A percentile compares a stretch with the other conserved stretches of the same genome.
These are phyloP conservation scores for Chrysaora quinquecirrha DNA, from an alignment of 30 jellyfish, hydroid and myxozoan genomes.

Conservation along the genomic window DNA sequence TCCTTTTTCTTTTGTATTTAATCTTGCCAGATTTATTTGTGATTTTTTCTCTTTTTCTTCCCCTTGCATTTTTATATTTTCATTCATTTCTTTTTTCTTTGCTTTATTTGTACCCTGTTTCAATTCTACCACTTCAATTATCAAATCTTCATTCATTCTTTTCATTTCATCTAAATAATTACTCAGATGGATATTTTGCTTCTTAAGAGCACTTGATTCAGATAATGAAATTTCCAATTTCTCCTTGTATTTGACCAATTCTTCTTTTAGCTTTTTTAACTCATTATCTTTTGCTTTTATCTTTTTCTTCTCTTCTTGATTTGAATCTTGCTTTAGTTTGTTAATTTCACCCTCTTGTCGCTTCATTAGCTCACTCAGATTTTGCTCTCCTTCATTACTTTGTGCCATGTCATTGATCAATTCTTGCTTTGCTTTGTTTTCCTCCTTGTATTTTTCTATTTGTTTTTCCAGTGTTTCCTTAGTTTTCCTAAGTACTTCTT, in stretches of 20 bases:
- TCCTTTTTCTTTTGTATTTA: neutral
- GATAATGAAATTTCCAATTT: neutral
- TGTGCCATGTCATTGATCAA: neutral
- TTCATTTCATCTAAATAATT: neutral
- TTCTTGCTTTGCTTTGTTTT: neutral
- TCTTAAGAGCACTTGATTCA: neutral
- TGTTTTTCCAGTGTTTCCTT: neutral
- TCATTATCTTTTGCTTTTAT: neutral
- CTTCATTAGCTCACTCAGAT: neutral
- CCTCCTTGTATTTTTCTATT: neutral
- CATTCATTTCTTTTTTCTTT: neutral
- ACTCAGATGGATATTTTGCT: neutral
- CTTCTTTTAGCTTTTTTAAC: too few species aligned
- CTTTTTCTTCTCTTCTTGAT: neutral
- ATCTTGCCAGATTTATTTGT: too few species aligned
- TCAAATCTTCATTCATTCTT: neutral
- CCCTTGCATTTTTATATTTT: neutral
- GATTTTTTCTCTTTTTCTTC: neutral
- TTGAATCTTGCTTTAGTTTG: neutral
- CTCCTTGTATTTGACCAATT: neutral
- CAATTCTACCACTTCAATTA: neutral
- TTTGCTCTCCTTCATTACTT: neutral
- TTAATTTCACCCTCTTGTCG: neutral
- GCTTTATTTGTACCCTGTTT: neutral
- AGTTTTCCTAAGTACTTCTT: neutral